A percentile compares a stretch with the other conserved stretches of the same genome.
Conservation (phyloP, 2,113 vertebrate genomes). For the Plotosus lineatus region DNA sequence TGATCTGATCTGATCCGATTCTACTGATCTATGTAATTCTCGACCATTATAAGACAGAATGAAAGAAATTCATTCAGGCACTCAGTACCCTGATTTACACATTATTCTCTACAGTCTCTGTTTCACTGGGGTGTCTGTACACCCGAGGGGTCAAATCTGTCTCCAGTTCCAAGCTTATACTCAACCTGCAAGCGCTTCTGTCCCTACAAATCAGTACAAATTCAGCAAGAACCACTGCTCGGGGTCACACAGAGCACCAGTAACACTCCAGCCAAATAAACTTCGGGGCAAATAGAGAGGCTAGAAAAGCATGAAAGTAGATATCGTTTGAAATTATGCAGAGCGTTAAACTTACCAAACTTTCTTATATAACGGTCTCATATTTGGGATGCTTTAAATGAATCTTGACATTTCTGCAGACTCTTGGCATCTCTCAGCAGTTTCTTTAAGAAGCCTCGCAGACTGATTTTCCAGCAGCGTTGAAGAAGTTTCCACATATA, state of each 20-base stretch:
- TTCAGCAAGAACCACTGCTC: background rate
- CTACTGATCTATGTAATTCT: background rate
- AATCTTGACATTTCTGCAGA: constrained; percentile 1
- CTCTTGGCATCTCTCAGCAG: background rate
- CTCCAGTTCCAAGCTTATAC: constrained; percentile 18
- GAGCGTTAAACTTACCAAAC: background rate
- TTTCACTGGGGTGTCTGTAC: background rate
- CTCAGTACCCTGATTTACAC: background rate
- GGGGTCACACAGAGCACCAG: background rate
- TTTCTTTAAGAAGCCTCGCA: background rate
- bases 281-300: background rate
- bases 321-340: constrained; percentile 2
- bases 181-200: constrained; percentile 9
- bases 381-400: background rate
- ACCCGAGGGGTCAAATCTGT: constrained; percentile 22
- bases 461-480: background rate
- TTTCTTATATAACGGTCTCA: background rate
- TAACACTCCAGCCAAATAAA: background rate
- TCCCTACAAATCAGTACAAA: constrained; percentile 14
- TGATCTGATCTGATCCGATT: no score
- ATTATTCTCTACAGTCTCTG: background rate
- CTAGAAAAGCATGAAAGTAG: background rate
- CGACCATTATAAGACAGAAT: background rate
- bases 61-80: background rate
- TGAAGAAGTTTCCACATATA: background rate